phyloP scores from a whole-genome alignment of 2,113 vertebrate genomes.

The Sinocyclocheilus anophthalmus region DNA sequence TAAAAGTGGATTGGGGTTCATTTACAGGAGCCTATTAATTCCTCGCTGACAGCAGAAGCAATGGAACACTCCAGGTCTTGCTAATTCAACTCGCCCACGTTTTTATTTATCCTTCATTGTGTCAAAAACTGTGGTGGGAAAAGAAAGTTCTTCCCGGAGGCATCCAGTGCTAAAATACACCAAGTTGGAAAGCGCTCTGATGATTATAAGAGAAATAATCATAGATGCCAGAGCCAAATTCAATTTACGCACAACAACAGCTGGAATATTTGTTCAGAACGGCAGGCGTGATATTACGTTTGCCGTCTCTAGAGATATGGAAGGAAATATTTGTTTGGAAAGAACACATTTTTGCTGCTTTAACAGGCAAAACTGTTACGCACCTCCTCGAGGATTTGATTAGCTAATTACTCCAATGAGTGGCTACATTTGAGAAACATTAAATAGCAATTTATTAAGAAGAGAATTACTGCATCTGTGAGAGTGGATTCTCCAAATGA shows the following conservation, averaged over 20 bases:
- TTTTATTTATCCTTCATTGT: slow-evolving; percentile 59
- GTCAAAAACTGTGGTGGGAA: slow-evolving; percentile 57
- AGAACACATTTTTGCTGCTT: not conserved
- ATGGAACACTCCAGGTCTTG: slow-evolving; percentile 63
- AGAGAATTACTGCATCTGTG: not conserved
- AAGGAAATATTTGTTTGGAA: not conserved
- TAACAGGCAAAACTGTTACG: slow-evolving; percentile 21
- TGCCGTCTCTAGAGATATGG: not conserved
- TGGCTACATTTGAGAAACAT: slow-evolving; percentile 47
- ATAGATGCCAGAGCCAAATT: slow-evolving; percentile 1
- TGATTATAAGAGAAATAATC: slow-evolving; percentile 26
- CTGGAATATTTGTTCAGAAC: slow-evolving; percentile 17
- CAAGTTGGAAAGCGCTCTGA: slow-evolving; percentile 27
- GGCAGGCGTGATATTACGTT: not conserved
- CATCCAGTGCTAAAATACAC: slow-evolving; percentile 20
- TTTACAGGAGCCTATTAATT: slow-evolving; percentile 68
- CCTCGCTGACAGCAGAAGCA: slow-evolving; percentile 67
- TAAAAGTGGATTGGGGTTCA: slow-evolving; percentile 65
- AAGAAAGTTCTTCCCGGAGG: slow-evolving; percentile 17
- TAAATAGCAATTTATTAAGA: slow-evolving; percentile 46
- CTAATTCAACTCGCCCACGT: slow-evolving; percentile 65
- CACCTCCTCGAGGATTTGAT: slow-evolving; percentile 47
- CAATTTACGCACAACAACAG: slow-evolving; percentile 24
- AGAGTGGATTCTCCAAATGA: not conserved
- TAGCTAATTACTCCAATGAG: slow-evolving; percentile 66